Evolutionary conservation across 2,888 invertebrate species (phyloP), one percentile per base, ranked within the genome.

Genomic region (Apodemia mormo): DNA sequence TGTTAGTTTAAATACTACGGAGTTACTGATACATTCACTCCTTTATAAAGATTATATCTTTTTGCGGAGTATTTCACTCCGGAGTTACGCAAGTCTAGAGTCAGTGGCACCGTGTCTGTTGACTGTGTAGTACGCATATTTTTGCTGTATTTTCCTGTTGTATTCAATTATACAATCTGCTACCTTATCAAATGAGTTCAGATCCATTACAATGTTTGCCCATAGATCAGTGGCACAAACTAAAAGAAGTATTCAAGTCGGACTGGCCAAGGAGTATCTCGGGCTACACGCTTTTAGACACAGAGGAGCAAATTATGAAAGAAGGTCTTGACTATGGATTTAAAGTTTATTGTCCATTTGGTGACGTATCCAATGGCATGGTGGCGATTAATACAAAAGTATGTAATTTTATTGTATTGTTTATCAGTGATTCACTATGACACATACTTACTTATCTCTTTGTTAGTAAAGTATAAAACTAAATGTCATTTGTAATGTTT

Each of bases 331-430:
- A 79, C 22, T 79, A 84, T 66, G 81, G 80, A 14, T 83, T 91
- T 69, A 82, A 83, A 76, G 87, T 94, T 14, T 92, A 85, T 70
- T 88, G 90, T 66, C 92, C 92, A 1, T 80, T 81, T 52, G 92
- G 90, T 49, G 82, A 90, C 68, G 78, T 86, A 45, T 66, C 76
- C 2, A 85, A 86, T 74, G 94, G 92, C 43, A 85, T 89, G 72
- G 81, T 89, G 0, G 85, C 84, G 30, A 69, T 87, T 7, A 84
- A 84, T 76, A 73, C 77, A 22, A 85, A 84, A 82, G 90, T 89
- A 77, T 73, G 71, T 66, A 30, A 29, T 14, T 65, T 37, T 37
- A 12, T 58, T 58, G 9, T 14, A 30, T 56, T 56, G 7, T 64
- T 45, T 45, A 45, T 52, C n/a, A 52, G 52, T 52, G 8, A 52